Base-by-base conservation (phyloP, 2,113 vertebrate genomes). In the Acanthisitta chloris region DNA sequence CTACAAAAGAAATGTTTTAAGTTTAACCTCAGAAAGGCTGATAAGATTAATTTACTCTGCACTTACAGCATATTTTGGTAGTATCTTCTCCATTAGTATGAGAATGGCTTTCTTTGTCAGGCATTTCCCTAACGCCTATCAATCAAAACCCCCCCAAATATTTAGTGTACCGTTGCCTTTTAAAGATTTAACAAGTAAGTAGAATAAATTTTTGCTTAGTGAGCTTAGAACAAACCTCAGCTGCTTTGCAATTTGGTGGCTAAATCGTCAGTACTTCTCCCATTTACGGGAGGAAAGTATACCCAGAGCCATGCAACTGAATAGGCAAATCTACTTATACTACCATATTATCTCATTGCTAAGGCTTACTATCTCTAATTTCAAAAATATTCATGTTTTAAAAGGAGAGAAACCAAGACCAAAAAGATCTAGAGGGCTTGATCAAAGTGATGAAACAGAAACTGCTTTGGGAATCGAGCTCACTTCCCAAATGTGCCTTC, bases 121-220 rank as follows among this genome's bases (percentile, higher is more conserved):
- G 24, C 11, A 61, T 66, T 80, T 71, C 9, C 25, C 36, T 86
- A 36, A 67, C 1, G 2, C 9, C 42, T 80, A 43, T 40, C 23
- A 46, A 72, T 36, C 36, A 52, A 54, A 76, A 49, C 0, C 0
- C 7, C 0, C 7, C 4, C 12, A 36, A 45, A 61, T 66, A 85
- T 38, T 69, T 69, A 88, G 33, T 38, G 17, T 81, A 67, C 45
- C 18, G 51, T 7, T 52, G 28, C 24, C 43, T 81, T 94, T 71
- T 62, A 78, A 24, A 34, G 13, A 51, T 78, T 34, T 69, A 78
- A 66, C 14, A 80, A 20, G 8, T 24, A 92, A 71, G 42, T 38
- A 38, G 11, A 86, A 83, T 26, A 62, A 43, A 36, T 36, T 43
- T 81, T 83, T 76, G 38, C 4, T 9, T 58, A 58, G 57, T 43